Evolutionary conservation across 2,888 invertebrate species (phyloP).

Genomic region (Monopis laevigella): DNA sequence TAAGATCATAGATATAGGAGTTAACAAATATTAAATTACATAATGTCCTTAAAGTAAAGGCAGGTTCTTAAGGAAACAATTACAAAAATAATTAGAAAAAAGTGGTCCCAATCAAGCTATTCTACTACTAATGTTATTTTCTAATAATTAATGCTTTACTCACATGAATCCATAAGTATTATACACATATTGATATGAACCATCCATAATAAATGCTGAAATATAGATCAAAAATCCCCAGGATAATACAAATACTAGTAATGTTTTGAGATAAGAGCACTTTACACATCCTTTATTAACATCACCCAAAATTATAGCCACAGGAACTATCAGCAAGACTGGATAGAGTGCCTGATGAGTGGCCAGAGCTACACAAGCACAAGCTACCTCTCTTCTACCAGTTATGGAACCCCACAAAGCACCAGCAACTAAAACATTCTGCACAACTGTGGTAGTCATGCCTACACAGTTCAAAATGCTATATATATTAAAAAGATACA

Average conservation of each 20-base stretch:
- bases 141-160: slow-evolving; percentile 40
- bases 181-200: slow-evolving; percentile 71
- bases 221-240: slow-evolving; percentile 65
- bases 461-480: slow-evolving; percentile 87
- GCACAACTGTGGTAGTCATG: slow-evolving; percentile 89
- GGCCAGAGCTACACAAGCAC: slow-evolving; percentile 77
- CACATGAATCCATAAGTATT: slow-evolving; percentile 86
- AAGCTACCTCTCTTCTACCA: slow-evolving; percentile 69
- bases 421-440: slow-evolving; percentile 82
- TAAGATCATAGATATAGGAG: no score
- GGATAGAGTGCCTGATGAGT: slow-evolving; percentile 88
- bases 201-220: slow-evolving; percentile 72
- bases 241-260: slow-evolving; percentile 59
- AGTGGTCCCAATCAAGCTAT: neutral
- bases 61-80: no score
- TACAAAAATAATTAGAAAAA: no score
- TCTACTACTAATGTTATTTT: neutral
- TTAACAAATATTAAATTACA: no score
- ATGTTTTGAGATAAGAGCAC: slow-evolving; percentile 55
- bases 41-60: no score
- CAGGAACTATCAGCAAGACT: slow-evolving; percentile 82
- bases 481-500: slow-evolving; percentile 91
- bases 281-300: slow-evolving; percentile 55
- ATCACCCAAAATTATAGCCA: slow-evolving; percentile 74
- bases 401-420: slow-evolving; percentile 76